Evolutionary conservation across 64 coral and sea anemone species (phyloP).

Genomic region (Astreopora myriophthalma): DNA sequence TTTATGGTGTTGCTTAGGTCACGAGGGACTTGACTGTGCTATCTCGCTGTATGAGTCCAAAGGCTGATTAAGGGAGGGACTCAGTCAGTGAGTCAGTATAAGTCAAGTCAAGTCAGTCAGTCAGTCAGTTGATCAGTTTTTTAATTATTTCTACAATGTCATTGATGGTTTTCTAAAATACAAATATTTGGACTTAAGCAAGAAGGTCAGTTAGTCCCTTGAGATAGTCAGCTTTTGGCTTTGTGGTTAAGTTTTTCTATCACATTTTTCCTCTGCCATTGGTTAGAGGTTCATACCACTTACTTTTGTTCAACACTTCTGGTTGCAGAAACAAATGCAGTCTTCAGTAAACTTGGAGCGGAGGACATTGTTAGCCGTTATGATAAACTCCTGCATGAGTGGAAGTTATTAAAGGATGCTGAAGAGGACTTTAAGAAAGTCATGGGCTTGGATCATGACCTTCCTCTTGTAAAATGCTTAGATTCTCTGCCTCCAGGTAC

Average conservation of each 20-base stretch:
- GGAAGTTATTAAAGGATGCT: slow-evolving; percentile 90
- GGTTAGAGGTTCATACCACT: background rate
- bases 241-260: no score
- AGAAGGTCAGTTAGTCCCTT: no score
- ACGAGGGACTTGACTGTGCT: no score
- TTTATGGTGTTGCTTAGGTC: no score
- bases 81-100: no score
- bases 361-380: slow-evolving; percentile 82
- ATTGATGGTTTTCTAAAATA: no score
- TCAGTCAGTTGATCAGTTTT: no score
- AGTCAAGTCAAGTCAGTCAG: no score
- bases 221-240: background rate
- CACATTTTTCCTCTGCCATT: background rate
- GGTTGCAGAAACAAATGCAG: slow-evolving; percentile 79
- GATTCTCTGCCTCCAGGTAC: slow-evolving; percentile 86
- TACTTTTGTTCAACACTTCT: background rate
- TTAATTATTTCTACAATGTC: no score
- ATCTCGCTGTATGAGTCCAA: no score
- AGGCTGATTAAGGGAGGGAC: no score
- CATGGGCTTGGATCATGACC: slow-evolving; percentile 88
- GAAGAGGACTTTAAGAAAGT: slow-evolving; percentile 80
- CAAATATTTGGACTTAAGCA: no score
- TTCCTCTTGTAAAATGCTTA: slow-evolving; percentile 75
- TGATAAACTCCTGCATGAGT: slow-evolving; percentile 83
- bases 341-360: slow-evolving; percentile 87